These are phyloP conservation scores for Xiphophorus hellerii DNA, from an alignment of 2,113 vertebrate genomes.

Conservation along the genomic window DNA sequence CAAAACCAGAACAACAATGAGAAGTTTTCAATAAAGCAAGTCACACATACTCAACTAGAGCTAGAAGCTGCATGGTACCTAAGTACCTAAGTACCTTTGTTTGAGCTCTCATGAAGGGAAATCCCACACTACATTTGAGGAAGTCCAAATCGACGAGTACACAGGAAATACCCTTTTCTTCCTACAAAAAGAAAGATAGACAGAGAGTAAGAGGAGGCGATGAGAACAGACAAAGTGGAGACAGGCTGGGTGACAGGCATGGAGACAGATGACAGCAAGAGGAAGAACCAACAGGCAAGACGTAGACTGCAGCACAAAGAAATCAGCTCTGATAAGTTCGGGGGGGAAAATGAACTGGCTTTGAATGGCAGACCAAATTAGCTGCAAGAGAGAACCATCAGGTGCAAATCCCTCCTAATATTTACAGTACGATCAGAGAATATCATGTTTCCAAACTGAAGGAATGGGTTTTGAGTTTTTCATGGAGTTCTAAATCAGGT, in stretches of 20 bases:
- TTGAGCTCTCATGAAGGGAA: conserved; percentile 98
- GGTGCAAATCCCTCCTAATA: conserved; percentile 4
- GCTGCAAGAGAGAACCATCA: neutral
- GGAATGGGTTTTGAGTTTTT: conserved; percentile 16
- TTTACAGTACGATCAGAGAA: conserved; percentile 8
- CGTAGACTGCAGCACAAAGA: conserved; percentile 8
- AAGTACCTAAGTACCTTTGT: conserved; percentile 85
- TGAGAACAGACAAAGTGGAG: conserved; percentile 65
- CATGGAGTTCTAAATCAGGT: conserved; percentile 47
- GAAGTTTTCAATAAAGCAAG: neutral
- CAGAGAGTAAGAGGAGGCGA: conserved; percentile 40
- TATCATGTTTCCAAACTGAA: neutral
- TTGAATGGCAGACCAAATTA: conserved; percentile 16
- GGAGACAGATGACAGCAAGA: conserved; percentile 32
- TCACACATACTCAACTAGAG: neutral
- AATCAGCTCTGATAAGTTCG: conserved; percentile 31
- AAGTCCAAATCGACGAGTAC: conserved; percentile 91
- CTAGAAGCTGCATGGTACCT: neutral
- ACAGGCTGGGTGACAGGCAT: conserved; percentile 35
- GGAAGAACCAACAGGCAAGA: conserved; percentile 26
- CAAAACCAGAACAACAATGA: conserved; percentile 34
- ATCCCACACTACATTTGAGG: conserved; percentile 96
- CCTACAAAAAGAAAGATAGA: conserved; percentile 82
- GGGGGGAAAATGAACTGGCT: neutral
- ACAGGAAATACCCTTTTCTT: conserved; percentile 96